Base-by-base conservation (phyloP, 2,888 invertebrate genomes). In the Amblyteles armatorius region DNA sequence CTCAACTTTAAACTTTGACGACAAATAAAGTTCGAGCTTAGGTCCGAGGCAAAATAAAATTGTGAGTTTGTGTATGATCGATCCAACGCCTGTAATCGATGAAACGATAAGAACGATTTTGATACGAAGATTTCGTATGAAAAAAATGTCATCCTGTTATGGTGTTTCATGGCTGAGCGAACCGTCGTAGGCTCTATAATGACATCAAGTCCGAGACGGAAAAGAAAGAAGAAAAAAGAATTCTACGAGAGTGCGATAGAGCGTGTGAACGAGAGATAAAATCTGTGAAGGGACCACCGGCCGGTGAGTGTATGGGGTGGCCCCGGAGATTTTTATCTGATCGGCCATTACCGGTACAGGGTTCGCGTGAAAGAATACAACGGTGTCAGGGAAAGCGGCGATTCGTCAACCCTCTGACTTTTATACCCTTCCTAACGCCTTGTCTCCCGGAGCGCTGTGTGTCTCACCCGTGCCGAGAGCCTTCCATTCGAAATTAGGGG, bases 331-430 rank as follows among this genome's bases (percentile, higher is more conserved):
- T 19, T 71, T 91, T 91, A 92, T 92, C 92, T 91, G 91, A 92
- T 92, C 89, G 87, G 78, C 89, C 90, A 92, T 92, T 91, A 91
- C 88, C 89, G 88, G 88, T 89, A 90, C 78, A 76, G 79, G 69
- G 65, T 77, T 79, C 33, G 63, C 78, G 63, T 26, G 33, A 81
- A 76, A 40, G 57, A 40, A 69, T 68, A 69, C 29, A 65, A 36
- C 60, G 4, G 33, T 7, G 79, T 55, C 83, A 84, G 68, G 67
- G 79, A 65, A 40, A 71, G 4, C 44, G 22, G 36, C 89, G 89
- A 91, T 90, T 85, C 88, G 88, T 91, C 89, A 91, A 86, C 76
- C 76, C 26, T 60, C 52, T 90, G 91, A 91, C 90, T 88, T 91
- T 90, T 90, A 91, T 89, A 86, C 84, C 84, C 87, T 69, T 79